Percentiles rank a stretch among this genome's conserved stretches.
phyloP scores from a whole-genome alignment of 37 sponge, comb jelly and placozoan genomes.

The Theonella swinhoei region DNA sequence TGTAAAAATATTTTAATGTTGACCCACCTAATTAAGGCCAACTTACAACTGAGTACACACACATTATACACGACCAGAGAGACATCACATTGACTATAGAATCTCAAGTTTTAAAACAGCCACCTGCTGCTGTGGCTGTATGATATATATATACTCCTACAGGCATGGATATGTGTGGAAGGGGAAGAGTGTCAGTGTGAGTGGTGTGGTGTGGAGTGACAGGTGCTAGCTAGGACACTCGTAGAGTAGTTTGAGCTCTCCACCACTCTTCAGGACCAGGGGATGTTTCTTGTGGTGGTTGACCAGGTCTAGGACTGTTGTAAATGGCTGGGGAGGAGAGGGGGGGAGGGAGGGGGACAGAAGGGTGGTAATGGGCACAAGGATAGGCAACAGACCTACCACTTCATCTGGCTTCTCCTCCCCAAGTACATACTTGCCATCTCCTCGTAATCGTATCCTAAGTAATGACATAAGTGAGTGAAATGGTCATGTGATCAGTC shows the following conservation, averaged over 20 bases:
- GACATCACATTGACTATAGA: too few relatives aligned
- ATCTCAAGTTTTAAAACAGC: too few relatives aligned
- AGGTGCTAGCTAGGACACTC: conserved; percentile 52
- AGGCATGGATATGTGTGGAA: too few relatives aligned
- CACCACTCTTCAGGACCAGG: conserved; percentile 72
- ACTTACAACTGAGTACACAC: too few relatives aligned
- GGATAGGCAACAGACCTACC: conserved; percentile 35
- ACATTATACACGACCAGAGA: too few relatives aligned
- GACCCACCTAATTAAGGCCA: too few relatives aligned
- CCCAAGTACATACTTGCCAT: conserved; percentile 72
- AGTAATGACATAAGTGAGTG: neutral
- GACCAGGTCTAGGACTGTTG: conserved; percentile 52
- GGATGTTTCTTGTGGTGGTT: conserved; percentile 56
- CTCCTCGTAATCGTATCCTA: conserved; percentile 60
- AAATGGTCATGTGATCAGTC: neutral
- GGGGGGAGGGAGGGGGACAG: neutral
- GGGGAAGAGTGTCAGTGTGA: too few relatives aligned
- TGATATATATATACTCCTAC: too few relatives aligned
- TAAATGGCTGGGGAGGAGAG: conserved; percentile 53
- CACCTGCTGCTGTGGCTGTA: too few relatives aligned
- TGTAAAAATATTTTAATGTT: too few relatives aligned
- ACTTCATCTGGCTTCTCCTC: conserved; percentile 72
- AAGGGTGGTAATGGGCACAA: neutral
- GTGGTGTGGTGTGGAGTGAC: neutral
- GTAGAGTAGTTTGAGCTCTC: conserved; percentile 48